Evolutionary conservation across 2,888 invertebrate genomes (phyloP), one percentile per base, ranked within the genome.

Genomic region (Amiota mariae): DNA sequence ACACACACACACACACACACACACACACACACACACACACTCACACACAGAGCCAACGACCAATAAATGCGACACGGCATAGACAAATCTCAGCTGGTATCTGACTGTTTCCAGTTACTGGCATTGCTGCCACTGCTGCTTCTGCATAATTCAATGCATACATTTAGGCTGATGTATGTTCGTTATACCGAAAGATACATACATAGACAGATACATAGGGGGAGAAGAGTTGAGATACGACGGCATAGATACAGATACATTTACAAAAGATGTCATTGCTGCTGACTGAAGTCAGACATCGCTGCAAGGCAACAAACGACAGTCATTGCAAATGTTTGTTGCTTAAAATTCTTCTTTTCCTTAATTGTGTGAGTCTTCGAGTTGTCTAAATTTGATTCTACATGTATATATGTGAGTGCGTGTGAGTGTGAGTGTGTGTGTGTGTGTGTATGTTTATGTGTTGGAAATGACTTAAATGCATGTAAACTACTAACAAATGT

Each of bases 131-230:
- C 6, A 36, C 36, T 36, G 36, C 36, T 85, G 85, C 82, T 81
- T 79, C 81, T 84, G 82, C 82, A 82, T 81, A 86, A 86, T 83
- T 85, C 84, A 86, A 85, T 80, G 82, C 84, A 85, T 85, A 83
- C 82, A 81, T 86, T 85, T 86, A 82, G 85, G 86, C 84, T 79
- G 82, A 74, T 77, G 75, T 59, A 59, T 59, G 18, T n/a, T 59
- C n/a, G 15, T 15, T 15, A 54, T 20, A 59, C 59, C 9, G 8
- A 57, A 57, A 15, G 15, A 8, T 18, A 57, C 57, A 57, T 15
- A 13, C 11, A 2, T 24, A 59, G 4, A 59, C 20, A 36, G 67
- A 54, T 12, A 68, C 24, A 47, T 47, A 51, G n/a, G 51, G 6
- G 36, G 6, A 36, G 36, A 2, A 36, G 36, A 36, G 6, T 6